Evolutionary conservation across 2,113 vertebrate species (phyloP), one percentile per base, ranked within the genome.

Genomic region (Phylloscopus whistleri): DNA sequence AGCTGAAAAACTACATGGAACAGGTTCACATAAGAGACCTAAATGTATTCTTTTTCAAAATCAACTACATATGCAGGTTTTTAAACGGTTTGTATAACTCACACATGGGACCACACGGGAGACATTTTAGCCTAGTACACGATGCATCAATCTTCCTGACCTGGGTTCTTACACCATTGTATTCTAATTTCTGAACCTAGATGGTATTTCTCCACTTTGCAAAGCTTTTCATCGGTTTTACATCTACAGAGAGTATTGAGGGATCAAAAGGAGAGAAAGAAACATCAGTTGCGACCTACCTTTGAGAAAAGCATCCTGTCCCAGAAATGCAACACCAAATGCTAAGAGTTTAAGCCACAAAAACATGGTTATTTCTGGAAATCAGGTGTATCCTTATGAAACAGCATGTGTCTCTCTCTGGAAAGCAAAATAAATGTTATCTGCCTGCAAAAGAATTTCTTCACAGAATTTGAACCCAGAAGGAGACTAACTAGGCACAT

Each of bases 351-450:
- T 97, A 91, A 98, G 97, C 98, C 98, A 96, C 94, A 96, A 93
- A 97, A 97, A 90, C 97, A 98, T 97, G 98, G 98, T 99, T 98
- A 99, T 98, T 90, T 98, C 98, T 98, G 97, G 97, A 95, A 96
- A 97, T 96, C 90, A 93, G 95, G 91, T 49, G 95, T 96, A 96
- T 96, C 96, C 96, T 95, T 93, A 96, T 73, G 97, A 97, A 98
- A 97, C 97, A 98, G 98, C 98, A 98, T 98, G 94, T 97, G 98
- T 98, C 94, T 98, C 74, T 85, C 97, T 96, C 95, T 97, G 95
- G 92, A 98, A 97, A 96, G 96, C 95, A 98, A 98, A 96, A 96
- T 85, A 97, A 93, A 73, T 79, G 73, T 97, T 97, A 97, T 93
- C 87, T 89, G 60, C n/a, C 85, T 79, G 91, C 46, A 88, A 75